Conservation (phyloP, 2,113 vertebrate genomes). For the Indri indri region DNA sequence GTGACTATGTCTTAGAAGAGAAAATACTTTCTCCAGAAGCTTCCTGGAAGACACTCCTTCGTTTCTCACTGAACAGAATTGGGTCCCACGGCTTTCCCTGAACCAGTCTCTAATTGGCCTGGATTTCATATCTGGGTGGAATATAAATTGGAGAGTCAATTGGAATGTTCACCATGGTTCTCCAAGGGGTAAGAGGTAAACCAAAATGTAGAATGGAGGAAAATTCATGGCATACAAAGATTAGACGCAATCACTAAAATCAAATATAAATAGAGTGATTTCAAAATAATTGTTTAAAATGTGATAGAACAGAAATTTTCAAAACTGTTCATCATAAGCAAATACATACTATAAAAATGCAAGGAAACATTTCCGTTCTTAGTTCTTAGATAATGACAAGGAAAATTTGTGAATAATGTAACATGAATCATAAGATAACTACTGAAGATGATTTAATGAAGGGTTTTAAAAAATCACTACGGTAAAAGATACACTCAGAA, state of each 20-base stretch:
- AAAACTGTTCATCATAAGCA: not conserved
- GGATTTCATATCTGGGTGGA: not conserved
- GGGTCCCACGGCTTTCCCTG: accelerated
- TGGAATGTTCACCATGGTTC: too few relatives aligned
- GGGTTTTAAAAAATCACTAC: not conserved
- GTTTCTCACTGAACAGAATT: not conserved
- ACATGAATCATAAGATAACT: not conserved
- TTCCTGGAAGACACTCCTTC: not conserved
- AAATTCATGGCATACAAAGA: not conserved
- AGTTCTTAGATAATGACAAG: not conserved
- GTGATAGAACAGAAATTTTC: not conserved
- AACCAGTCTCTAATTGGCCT: not conserved
- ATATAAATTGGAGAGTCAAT: not conserved
- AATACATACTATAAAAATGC: not conserved
- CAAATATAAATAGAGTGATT: not conserved
- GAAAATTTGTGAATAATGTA: not conserved
- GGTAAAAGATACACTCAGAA: not conserved
- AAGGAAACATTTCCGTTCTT: not conserved
- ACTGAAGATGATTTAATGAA: not conserved
- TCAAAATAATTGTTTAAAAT: not conserved
- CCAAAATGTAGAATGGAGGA: not conserved
- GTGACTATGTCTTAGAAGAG: not conserved
- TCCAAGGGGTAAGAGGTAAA: not conserved
- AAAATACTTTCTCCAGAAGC: not conserved
- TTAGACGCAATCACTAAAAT: not conserved